Base-by-base conservation (phyloP, 2,888 invertebrate species). In the Drosophila anceps region DNA sequence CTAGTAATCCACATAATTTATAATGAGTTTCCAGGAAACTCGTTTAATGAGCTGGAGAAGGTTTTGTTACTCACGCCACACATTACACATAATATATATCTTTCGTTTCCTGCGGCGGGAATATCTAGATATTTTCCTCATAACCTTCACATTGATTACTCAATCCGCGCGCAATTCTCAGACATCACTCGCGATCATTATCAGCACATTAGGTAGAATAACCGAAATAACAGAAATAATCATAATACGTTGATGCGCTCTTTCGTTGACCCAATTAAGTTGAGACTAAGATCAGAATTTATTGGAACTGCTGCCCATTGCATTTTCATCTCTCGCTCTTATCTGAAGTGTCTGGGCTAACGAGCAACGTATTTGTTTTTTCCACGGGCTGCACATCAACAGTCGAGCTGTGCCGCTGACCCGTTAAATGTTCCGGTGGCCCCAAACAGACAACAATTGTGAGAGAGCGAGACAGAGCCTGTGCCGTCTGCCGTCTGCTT, bases 381-480 rank as follows among this genome's bases (percentile, higher is more conserved):
- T 76, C 74, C 86, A 69, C 68, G 70, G 63, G 57, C 51, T 60
- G 67, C 79, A 76, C 82, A 69, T 81, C 82, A 81, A 71, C 76
- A 78, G 77, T 18, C 31, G 37, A 6, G 70, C 54, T 62, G 62
- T 18, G 65, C 62, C 65, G 84, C 69, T 88, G 89, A 86, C 87
- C 84, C 89, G 84, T 84, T 88, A 88, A 79, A 86, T 88, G 83
- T 88, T 85, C 86, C 81, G 84, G 86, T 86, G 84, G 81, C 86
- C 83, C 81, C 51, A 18, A 18, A 24, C 31, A 20, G n/a, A 10
- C 33, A 9, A n/a, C 39, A 27, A 54, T 37, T 33, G 24, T 10
- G 15, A 12, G 20, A n/a, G 20, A 13, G 41, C 2, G 44, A 18
- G n/a, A 39, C 18, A n/a, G 39, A n/a, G 37, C 20, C 35, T 15